Percentiles rank a stretch among this genome's conserved stretches.
phyloP scores from a whole-genome alignment of 2,888 invertebrate genomes.

The Ophion slaviceki region DNA sequence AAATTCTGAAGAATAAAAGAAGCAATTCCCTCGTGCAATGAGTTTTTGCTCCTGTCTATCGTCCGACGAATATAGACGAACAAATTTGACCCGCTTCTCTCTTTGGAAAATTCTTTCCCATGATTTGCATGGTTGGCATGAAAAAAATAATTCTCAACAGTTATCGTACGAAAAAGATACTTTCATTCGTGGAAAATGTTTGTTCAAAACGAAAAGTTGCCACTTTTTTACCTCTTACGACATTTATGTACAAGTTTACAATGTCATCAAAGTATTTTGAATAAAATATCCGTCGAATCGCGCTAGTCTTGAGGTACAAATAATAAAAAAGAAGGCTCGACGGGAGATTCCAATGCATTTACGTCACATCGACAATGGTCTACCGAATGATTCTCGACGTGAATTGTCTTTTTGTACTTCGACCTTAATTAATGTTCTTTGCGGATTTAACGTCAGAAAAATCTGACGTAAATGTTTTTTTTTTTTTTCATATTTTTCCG shows the following conservation, averaged over 20 bases:
- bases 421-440: constrained; percentile 1
- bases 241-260: not conserved
- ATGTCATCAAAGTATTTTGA: not conserved
- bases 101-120: not conserved
- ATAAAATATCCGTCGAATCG: not conserved
- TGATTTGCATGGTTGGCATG: not conserved
- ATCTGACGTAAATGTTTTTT: constrained; percentile 60
- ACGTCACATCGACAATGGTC: not conserved
- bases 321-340: not conserved
- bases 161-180: not conserved
- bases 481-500: constrained; percentile 80
- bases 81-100: not conserved
- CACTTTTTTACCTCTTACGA: not conserved
- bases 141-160: not conserved
- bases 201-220: not conserved
- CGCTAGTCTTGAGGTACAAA: not conserved
- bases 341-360: not conserved
- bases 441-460: constrained; percentile 49
- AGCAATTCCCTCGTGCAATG: not conserved
- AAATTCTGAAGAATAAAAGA: not conserved
- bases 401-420: constrained; percentile 30
- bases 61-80: not conserved
- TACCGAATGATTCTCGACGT: not conserved
- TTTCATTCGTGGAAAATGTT: not conserved
- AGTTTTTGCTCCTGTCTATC: not conserved